Base-by-base conservation (phyloP, 2,888 invertebrate species). In the Plusia festucae region DNA sequence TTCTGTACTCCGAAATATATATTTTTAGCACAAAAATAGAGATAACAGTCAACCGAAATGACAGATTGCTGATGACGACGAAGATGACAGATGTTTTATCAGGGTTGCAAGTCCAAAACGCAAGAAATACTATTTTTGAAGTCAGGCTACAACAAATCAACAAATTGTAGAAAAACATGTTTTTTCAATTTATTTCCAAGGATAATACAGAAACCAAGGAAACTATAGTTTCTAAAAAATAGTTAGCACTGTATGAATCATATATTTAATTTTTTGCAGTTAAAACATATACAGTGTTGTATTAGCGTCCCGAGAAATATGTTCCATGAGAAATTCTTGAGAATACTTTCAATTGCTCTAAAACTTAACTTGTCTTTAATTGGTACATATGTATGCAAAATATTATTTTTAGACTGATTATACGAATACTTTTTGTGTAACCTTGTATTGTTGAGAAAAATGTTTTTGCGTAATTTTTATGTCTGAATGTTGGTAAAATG, bases 21-120 rank as follows among this genome's bases (percentile, higher is more conserved):
- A 89, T 87, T 90, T 91, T 89, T 86, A 86, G 81, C 83, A 85
- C 82, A 84, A 87, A 89, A 89, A 75, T 79, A 81, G 83, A 85
- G 88, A 91, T 90, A 91, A 88, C 89, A 89, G 86, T 90, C 88
- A 88, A 90, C 86, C 82, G 84, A 89, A 86, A 80, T 93, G 93
- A 93, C 94, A 93, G 90, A 81, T 90, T 80, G 73, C 83, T 88
- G 91, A 91, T 92, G 93, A 91, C 91, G 93, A 93, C 90, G 92
- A 91, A 87, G 78, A 63, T 93, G 93, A 93, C 91, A 90, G 82
- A 79, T 77, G 58, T 53, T 65, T 9, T 27, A 24, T 13, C 15
- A 53, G 79, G 76, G 82, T 84, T 88, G 82, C 88, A 71, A 82
- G 60, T 32, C 9, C 13, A 55, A 60, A 65, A 65, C 57, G 60